Percentiles rank a stretch among this genome's conserved stretches.
phyloP scores from a whole-genome alignment of 2,888 invertebrate genomes.

The Noctuana brunneofusca region DNA sequence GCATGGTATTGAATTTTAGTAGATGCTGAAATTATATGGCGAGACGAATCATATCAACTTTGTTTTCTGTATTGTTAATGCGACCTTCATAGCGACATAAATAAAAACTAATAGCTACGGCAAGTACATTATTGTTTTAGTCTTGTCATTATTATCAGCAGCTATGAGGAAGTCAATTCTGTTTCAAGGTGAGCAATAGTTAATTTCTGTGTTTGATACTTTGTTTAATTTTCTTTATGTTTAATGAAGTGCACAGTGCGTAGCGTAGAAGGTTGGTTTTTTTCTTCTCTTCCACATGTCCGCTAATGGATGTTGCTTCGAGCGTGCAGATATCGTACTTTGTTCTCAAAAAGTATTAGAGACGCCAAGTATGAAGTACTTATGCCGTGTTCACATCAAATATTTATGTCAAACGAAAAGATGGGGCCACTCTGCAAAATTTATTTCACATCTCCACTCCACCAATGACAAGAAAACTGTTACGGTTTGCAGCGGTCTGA shows the following conservation, averaged over 20 bases:
- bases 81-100: conserved; percentile 72
- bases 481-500: conserved; percentile 83
- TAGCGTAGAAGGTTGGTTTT: conserved; percentile 14
- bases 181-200: conserved; percentile 70
- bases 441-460: conserved; percentile 81
- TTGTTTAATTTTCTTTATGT: conserved; percentile 34
- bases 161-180: conserved; percentile 75
- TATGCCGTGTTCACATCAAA: conserved; percentile 76
- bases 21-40: conserved; percentile 76
- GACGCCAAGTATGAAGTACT: conserved; percentile 74
- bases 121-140: conserved; percentile 77
- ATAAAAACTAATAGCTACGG: conserved; percentile 76
- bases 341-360: conserved; percentile 72
- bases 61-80: conserved; percentile 75
- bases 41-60: conserved; percentile 73
- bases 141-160: conserved; percentile 73
- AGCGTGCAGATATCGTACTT: conserved; percentile 45
- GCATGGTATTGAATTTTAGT: conserved; percentile 41
- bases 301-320: conserved; percentile 24
- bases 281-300: conserved; percentile 10
- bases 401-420: conserved; percentile 81
- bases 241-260: conserved; percentile 20
- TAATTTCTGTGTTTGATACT: conserved; percentile 48
- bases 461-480: conserved; percentile 83
- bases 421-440: conserved; percentile 83